Evolutionary conservation across 2,113 vertebrate species (phyloP).

Genomic region (Phalacrocorax pelagicus): DNA sequence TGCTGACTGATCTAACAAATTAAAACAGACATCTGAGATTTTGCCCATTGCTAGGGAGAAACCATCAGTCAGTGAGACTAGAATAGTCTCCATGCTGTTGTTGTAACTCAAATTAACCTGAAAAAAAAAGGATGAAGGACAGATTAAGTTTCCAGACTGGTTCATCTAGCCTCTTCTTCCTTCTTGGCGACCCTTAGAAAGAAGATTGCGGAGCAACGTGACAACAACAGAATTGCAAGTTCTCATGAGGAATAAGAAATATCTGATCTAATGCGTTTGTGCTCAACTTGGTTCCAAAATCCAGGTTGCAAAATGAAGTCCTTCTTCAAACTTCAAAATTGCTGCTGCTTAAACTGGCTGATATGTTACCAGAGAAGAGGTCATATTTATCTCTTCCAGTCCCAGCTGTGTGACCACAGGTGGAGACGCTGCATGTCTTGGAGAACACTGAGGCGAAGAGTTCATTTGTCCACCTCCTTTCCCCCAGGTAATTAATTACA

Average conservation of each 20-base stretch:
- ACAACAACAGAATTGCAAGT: background rate
- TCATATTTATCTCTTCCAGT: background rate
- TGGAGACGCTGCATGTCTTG: background rate
- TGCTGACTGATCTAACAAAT: background rate
- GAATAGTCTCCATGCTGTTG: background rate
- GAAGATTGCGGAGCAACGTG: background rate
- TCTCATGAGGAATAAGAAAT: background rate
- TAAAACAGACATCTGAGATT: background rate
- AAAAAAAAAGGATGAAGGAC: background rate
- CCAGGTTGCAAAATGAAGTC: background rate
- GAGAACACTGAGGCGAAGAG: background rate
- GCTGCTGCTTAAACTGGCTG: background rate
- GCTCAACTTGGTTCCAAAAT: background rate
- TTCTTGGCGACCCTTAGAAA: background rate
- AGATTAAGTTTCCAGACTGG: background rate
- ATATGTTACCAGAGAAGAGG: background rate
- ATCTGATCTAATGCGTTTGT: background rate
- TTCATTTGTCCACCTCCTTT: conserved; percentile 10
- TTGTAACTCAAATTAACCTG: background rate
- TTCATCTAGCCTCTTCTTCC: background rate
- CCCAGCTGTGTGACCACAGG: background rate
- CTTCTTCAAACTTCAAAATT: background rate
- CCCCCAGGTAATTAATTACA: background rate
- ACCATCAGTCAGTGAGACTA: background rate
- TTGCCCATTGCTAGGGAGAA: background rate